phyloP scores from a whole-genome alignment of 2,888 invertebrate genomes.

The Sinodicranocentrus sp. region DNA sequence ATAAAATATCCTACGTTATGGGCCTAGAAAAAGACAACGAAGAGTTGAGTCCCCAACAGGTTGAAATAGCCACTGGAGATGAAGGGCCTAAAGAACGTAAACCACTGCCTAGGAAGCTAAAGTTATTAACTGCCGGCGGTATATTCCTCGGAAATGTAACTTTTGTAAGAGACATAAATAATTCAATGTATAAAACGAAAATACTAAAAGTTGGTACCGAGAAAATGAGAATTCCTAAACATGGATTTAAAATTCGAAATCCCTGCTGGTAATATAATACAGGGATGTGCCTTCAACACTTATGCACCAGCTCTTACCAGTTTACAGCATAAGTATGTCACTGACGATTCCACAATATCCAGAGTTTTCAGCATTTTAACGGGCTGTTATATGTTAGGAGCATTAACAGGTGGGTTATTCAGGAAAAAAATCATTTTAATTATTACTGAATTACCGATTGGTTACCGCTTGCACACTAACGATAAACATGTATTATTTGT shows the following conservation, averaged over 20 bases:
- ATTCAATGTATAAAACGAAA: background rate
- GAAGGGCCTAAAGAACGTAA: background rate
- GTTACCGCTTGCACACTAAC: too few relatives aligned
- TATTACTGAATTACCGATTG: background rate
- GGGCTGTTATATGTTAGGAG: constrained; percentile 59
- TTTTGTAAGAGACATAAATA: constrained; percentile 42
- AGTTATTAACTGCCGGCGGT: constrained; percentile 49
- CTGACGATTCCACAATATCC: constrained; percentile 63
- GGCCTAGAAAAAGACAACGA: background rate
- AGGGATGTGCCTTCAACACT: constrained; percentile 69
- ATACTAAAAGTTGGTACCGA: background rate
- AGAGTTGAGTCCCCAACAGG: background rate
- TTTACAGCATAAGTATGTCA: constrained; percentile 65
- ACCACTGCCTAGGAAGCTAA: constrained; percentile 35
- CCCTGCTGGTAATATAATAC: background rate
- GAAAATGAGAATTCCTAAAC: background rate
- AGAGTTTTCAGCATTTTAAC: constrained; percentile 65
- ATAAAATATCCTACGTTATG: background rate
- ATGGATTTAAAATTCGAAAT: too few relatives aligned
- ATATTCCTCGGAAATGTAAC: constrained; percentile 59
- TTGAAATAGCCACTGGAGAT: background rate
- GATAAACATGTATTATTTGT: background rate
- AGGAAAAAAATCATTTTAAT: background rate
- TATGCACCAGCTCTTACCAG: constrained; percentile 68
- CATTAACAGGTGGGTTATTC: constrained; percentile 56